Evolutionary conservation across 2,797 vertebrate species (phyloP), one percentile per base, ranked within the genome.

Genomic region (Trematomus bernacchii): DNA sequence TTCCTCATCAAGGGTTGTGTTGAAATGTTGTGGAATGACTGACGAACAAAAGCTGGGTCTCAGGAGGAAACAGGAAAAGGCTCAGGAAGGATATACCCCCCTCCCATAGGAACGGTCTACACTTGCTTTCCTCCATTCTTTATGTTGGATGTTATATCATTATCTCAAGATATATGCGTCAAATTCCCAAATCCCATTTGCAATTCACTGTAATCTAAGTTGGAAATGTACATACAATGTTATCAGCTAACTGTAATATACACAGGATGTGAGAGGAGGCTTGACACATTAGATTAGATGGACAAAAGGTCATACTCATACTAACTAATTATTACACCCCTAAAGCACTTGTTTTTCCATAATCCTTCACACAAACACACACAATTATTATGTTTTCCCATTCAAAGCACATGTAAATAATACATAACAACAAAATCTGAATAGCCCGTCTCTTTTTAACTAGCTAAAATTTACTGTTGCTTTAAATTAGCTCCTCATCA

Each of bases 81-180:
- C 50, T 80, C 80, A 90, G 92, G 92, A 93, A 92, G 91, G 89
- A 93, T 84, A 79, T 50, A 40, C 33, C 5, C 59, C 77, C 80
- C 85, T 77, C 86, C 66, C 73, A 43, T 1, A 66, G 43, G 63
- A 66, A 67, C 6, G 84, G 23, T 44, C 19, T 80, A 75, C 55
- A 66, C 69, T 71, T 65, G 50, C 60, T 85, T 74, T 64, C 72
- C 61, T 81, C 33, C 50, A 79, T 72, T 83, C 85, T 81, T 89
- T 82, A 12, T 69, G 27, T 30, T 72, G n/a, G 19, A 73, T 4
- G 10, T 14, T 15, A 61, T n/a, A 11, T 9, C 33, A 8, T 44
- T 13, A 69, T 33, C 18, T 43, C 1, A 37, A 51, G 19, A 47
- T 10, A 54, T 67, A 62, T 66, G 55, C 3, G 5, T 71, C 42